Base-by-base conservation (phyloP, 2,888 invertebrate genomes). In the Latrodectus elegans region DNA sequence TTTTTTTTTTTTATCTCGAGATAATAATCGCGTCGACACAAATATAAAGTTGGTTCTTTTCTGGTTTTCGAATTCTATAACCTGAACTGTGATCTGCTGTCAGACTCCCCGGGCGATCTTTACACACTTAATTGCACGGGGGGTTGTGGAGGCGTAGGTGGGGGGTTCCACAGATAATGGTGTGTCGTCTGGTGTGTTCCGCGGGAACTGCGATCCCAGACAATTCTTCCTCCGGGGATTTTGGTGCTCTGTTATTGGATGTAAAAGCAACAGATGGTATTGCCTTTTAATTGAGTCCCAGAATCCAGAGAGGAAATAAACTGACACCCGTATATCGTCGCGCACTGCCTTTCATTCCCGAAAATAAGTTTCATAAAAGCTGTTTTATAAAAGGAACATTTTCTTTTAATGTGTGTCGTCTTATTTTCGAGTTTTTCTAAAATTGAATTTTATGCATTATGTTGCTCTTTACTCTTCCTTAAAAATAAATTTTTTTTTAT, bases 91-190 rank as follows among this genome's bases (percentile, higher is more conserved):
- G 60, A 60, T 60, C 60, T 38, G n/a, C 60, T n/a, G 60, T 60
- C n/a, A 15, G 22, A 49, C 53, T 75, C 82, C 82, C 82, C 17
- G 38, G 67, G 72, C 60, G 72, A 52, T 78, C 84, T 84, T 84
- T 77, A 65, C 68, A 73, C 78, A 55, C 84, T 74, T 84, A 84
- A 84, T 84, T 84, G 84, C 73, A 12, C 17, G 26, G 8, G 65
- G 52, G 65, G 71, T 17, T 3, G 79, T n/a, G 71, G 38, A 51
- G 6, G n/a, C n/a, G 76, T 14, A 53, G 52, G 49, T 51, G 17
- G 26, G 68, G 82, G 17, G 53, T 52, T 53, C n/a, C n/a, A 60
- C 6, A 38, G 68, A 82, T 75, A 82, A 82, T 82, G 74, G 77
- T 65, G 38, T 38, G 64, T 73, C 77, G 77, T 68, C 60, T 77